Conservation (phyloP, 2,888 invertebrate species). For the Hermaeophaga mercurialis region DNA sequence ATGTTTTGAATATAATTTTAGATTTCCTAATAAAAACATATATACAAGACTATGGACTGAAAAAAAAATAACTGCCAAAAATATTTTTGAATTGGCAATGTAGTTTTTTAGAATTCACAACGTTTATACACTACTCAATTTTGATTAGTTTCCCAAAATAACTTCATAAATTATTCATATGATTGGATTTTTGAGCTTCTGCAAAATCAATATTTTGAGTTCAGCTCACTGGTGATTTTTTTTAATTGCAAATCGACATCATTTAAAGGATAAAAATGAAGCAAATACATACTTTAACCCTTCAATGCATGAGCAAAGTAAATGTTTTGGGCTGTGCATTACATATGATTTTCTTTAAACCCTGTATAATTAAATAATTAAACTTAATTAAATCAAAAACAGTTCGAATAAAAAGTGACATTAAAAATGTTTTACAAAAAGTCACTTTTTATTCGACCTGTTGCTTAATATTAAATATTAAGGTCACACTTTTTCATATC, state of each 20-base stretch:
- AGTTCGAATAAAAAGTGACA: conserved; percentile 35
- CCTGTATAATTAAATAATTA: conserved; percentile 14
- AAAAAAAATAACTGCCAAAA: conserved; percentile 1
- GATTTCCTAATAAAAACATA: conserved; percentile 7
- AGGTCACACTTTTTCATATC: conserved; percentile 55
- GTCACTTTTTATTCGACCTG: conserved; percentile 38
- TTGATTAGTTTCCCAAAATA: neutral
- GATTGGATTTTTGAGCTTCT: too few relatives aligned
- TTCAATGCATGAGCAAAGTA: too few relatives aligned
- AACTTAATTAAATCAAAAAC: conserved; percentile 9
- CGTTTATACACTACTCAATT: neutral
- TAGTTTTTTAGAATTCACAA: neutral
- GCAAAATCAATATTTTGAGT: too few relatives aligned
- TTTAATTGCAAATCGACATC: too few relatives aligned
- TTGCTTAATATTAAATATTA: conserved; percentile 49
- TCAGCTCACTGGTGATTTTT: too few relatives aligned
- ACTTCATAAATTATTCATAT: too few relatives aligned
- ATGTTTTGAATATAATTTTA: conserved; percentile 17
- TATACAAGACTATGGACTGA: conserved; percentile 8
- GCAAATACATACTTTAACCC: too few relatives aligned
- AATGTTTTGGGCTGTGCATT: too few relatives aligned
- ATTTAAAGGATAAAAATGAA: too few relatives aligned
- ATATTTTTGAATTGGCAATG: neutral
- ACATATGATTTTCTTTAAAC: neutral
- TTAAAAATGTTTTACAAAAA: conserved; percentile 18